Base-by-base conservation (phyloP, 2,888 invertebrate genomes). In the Acheta domesticus region DNA sequence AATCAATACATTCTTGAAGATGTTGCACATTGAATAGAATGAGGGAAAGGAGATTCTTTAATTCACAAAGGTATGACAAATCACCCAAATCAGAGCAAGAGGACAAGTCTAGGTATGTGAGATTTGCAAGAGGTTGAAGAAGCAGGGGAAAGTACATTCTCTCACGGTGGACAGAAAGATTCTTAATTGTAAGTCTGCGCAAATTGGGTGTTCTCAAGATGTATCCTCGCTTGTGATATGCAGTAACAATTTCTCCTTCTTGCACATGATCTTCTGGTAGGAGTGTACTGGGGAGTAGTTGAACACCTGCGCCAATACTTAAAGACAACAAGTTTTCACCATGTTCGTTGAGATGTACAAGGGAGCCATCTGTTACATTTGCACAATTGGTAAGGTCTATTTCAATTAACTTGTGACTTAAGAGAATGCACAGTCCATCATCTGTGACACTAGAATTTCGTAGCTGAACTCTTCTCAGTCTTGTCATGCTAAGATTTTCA, bases 1-100 rank as follows among this genome's bases (percentile, higher is more conserved):
- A 84, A 48, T 85, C 83, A 76, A 89, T 84, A n/a, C 86, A 86
- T 76, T 86, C 88, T 83, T 91, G 90, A 36, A 92, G 88, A 86
- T 90, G 89, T 78, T 91, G 90, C 8, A 96, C 94, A 88, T 96
- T 94, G 85, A 95, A 94, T 77, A 98, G 88, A 82, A 94, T 91
- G 20, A 98, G 88, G 2, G 93, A 93, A 36, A 90, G 89, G 82
- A 98, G 88, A 84, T 92, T 90, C 49, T 90, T 89, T 83, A 96
- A 87, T 82, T 91, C 89, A 79, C 89, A 88, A 49, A 94, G 87
- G 85, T 92, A 93, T 84, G 91, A 90, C 81, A 95, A 90, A 81
- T 91, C 89, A n/a, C 89, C 89, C 36, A 91, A 86, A 49, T 91
- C 88, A 81, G 88, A 87, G 84, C 92, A 93, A 83, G 91, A 91